Evolutionary conservation across 2,888 invertebrate species (phyloP), one percentile per base, ranked within the genome.

Genomic region (Orthosia incerta): DNA sequence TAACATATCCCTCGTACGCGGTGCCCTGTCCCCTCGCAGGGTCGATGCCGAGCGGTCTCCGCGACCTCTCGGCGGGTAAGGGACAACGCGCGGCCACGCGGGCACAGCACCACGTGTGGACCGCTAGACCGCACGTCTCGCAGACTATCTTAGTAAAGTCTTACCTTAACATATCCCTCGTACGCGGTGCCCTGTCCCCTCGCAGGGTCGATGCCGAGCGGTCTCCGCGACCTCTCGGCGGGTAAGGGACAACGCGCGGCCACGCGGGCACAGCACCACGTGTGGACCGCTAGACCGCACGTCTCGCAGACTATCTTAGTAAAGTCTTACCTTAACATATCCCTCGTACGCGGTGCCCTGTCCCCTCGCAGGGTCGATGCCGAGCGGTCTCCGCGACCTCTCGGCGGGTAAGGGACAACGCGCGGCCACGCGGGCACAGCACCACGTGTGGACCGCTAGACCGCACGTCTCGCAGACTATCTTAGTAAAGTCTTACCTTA

Each of bases 371-470:
- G 99, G 99, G 96, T 99, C 99, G 84, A 99, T 99, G 70, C 99
- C 99, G 79, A 99, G 97, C 67, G 99, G 99, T 83, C 99, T 97
- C 91, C 99, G 91, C 97, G 98, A 97, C 94, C 98, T 98, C 95
- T 99, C 99, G 72, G 97, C 97, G 76, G 99, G 99, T 85, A 99
- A 98, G 68, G 99, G 99, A 92, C 99, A 99, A 89, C 98, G 97
- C 26, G 98, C 97, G 51, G 99, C 98, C 64, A 99, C 99, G 93
- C 99, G 98, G 82, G 98, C 98, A 93, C 99, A 98, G 94, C 99
- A 99, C 65, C 98, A 97, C 86, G 99, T 98, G 96, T 99, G 99
- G 91, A 99, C 99, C 0, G 99, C 98, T 92, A 99, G 98, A 7
- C 64, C 98, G 97, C 86, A 99, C 73, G 98, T 98, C 95, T 99